Evolutionary conservation across 37 sponge, comb jelly and placozoan genomes (phyloP), one percentile per base, ranked within the genome.

Genomic region (Hexactinellida sp.): DNA sequence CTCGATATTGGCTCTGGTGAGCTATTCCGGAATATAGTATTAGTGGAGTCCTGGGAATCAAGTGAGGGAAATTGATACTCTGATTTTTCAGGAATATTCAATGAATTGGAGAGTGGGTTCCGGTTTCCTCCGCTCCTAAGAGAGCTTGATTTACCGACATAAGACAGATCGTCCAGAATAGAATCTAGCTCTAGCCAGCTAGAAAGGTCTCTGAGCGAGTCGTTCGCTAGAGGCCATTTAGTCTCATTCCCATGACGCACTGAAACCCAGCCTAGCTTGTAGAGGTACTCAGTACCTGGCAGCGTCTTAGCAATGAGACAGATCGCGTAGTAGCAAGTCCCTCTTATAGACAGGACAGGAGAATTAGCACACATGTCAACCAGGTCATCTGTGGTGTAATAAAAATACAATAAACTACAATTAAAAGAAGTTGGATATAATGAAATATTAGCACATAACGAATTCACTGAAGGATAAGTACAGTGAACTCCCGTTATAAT

Each of bases 291-390:
- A 1, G 92, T 88, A 1, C 95, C 95, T 5, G 37, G 35, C 0
- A 37, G 28, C 0, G 95, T 93, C 85, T 88, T 90, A 0, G 93
- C 86, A 37, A 95, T 90, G 0, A 95, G 88, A 85, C 93, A 92
- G 35, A 95, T 89, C 0, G 90, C 85, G 84, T 95, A 95, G 89
- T 86, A 95, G 41, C 90, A 86, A 1, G 95, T 90, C 10, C 95
- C 93, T 76, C 71, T 55, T 55, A 55, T 0, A 28, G 38, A 30
- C 19, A 85, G 86, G 36, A 54, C 37, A 24, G 39, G 55, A 82
- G 24, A 85, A 25, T 36, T 54, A 71, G 24, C 5, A 21, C 38
- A 83, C 38, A 37, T 83, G 41, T 37, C 84, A 23, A 83, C 38
- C 37, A 83, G 41, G 41, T 38, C 41, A 10, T 38, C 84, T 38